A percentile compares a stretch with the other conserved stretches of the same genome.
Conservation (phyloP, 2,113 vertebrate genomes). For the Tetraodon nigroviridis region DNA sequence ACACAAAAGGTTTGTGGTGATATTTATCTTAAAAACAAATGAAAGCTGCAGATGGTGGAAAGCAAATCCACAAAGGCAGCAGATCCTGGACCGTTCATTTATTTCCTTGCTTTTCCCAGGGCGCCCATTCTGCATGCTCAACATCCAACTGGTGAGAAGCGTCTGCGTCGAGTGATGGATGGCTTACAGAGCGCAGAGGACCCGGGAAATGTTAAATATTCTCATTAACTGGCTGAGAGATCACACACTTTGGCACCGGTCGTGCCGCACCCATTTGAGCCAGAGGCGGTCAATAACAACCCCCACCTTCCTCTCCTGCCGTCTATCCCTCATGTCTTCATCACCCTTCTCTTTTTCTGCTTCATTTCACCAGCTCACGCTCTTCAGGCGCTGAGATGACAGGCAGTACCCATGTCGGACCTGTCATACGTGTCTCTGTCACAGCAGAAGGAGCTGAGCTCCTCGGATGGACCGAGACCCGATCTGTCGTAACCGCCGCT, state of each 20-base stretch:
- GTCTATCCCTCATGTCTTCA: conserved; percentile 30
- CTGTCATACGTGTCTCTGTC: conserved; percentile 42
- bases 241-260: conserved; percentile 31
- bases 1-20: neutral
- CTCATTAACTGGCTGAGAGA: conserved; percentile 69
- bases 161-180: conserved; percentile 58
- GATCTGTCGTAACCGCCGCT: conserved; percentile 26
- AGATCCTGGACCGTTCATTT: conserved; percentile 5
- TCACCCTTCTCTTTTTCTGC: conserved; percentile 31
- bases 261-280: conserved; percentile 22
- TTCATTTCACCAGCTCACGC: conserved; percentile 4
- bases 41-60: neutral
- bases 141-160: conserved; percentile 29
- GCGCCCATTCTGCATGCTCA: conserved; percentile 44
- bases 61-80: neutral
- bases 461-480: conserved; percentile 37
- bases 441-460: conserved; percentile 33
- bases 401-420: conserved; percentile 8
- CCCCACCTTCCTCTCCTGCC: conserved; percentile 8
- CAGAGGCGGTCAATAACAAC: conserved; percentile 30
- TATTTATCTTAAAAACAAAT: conserved; percentile 4
- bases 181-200: conserved; percentile 58
- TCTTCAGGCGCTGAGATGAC: conserved; percentile 1
- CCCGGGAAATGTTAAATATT: conserved; percentile 73
- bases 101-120: conserved; percentile 5